These are phyloP conservation scores for Mus caroli DNA, from an alignment of 2,797 vertebrate genomes.

Conservation along the genomic window DNA sequence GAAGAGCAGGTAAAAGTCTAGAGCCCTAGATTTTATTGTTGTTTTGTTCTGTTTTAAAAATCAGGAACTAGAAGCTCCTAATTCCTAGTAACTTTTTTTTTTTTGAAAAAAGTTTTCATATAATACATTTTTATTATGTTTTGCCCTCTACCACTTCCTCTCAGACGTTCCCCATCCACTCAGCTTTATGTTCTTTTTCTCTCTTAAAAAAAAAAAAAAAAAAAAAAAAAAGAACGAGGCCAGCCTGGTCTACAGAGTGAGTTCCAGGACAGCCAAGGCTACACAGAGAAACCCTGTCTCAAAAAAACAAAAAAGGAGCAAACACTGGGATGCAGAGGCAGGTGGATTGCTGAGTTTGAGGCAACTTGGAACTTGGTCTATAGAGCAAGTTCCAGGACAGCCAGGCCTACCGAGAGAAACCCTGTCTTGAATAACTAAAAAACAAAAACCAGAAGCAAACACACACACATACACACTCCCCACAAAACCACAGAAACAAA, in stretches of 20 bases:
- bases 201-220: background rate
- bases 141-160: background rate
- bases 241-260: no score
- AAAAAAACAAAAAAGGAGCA: background rate
- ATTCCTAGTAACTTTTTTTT: background rate
- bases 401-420: background rate
- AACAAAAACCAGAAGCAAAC: background rate
- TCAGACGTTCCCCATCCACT: background rate
- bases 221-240: no score
- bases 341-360: background rate
- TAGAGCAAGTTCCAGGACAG: background rate
- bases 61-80: background rate
- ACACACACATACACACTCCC: background rate
- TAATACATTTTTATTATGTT: background rate
- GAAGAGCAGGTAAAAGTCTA: slow-evolving; percentile 95
- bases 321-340: background rate
- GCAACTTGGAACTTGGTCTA: background rate
- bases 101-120: background rate
- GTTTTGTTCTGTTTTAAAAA: background rate
- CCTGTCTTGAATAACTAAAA: background rate
- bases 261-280: no score
- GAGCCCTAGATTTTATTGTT: slow-evolving; percentile 23
- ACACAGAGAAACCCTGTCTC: no score
- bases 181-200: background rate
- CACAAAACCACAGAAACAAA: background rate